Percentiles rank a stretch among this genome's conserved stretches.
Conservation (phyloP, 2,888 invertebrate genomes). For the Torymus texanus region DNA sequence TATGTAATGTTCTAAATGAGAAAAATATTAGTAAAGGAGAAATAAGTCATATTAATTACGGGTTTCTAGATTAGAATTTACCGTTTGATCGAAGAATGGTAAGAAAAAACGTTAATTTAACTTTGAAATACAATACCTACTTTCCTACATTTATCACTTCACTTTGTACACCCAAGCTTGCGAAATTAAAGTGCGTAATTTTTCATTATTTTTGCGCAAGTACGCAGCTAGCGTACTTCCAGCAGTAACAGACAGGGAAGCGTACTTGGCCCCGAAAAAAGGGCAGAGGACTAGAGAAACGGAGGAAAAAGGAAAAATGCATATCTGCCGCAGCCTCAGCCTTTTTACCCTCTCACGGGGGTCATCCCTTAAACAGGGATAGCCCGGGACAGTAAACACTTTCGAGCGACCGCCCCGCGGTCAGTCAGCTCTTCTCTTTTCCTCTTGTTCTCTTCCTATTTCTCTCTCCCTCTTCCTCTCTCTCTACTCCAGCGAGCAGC, state of each 20-base stretch:
- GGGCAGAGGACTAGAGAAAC: not conserved
- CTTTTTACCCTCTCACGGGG: conserved; percentile 27
- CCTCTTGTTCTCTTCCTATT: no score
- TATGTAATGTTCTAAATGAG: no score
- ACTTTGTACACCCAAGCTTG: no score
- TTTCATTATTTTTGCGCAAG: no score
- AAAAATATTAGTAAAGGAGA: no score
- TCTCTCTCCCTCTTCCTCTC: not conserved
- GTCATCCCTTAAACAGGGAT: conserved; percentile 46
- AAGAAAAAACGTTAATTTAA: no score
- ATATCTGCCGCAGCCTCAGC: conserved; percentile 4
- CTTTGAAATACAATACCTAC: no score
- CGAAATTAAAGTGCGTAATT: no score
- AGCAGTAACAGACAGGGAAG: not conserved
- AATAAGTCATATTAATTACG: no score
- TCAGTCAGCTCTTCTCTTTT: conserved; percentile 24
- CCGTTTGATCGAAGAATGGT: no score
- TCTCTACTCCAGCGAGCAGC: conserved; percentile 1
- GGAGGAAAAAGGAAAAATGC: conserved; percentile 18
- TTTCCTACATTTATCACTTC: no score
- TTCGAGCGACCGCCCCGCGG: conserved; percentile 54
- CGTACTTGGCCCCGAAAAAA: not conserved
- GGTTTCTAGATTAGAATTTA: no score
- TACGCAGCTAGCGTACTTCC: not conserved
- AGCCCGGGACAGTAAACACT: conserved; percentile 66